Evolutionary conservation across 2,113 vertebrate species (phyloP).

Genomic region (Thermophis baileyi): DNA sequence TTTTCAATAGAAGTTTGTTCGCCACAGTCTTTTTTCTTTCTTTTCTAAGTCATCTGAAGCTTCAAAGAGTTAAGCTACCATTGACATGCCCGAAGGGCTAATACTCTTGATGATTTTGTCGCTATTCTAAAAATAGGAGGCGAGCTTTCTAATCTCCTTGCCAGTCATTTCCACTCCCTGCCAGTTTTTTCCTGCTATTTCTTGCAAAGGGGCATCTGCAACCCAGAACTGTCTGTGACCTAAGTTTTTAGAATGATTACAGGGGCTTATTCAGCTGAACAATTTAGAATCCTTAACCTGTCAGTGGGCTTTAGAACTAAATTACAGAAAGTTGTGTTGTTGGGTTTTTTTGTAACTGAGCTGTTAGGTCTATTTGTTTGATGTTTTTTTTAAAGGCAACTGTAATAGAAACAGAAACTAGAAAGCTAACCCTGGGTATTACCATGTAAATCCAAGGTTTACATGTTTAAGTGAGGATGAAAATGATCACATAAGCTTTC

Average conservation of each 20-base stretch:
- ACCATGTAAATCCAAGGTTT: neutral
- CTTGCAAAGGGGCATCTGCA: conserved; percentile 47
- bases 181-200: conserved; percentile 69
- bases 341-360: neutral
- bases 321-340: neutral
- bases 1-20: neutral
- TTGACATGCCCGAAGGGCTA: conserved; percentile 38
- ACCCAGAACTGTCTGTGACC: conserved; percentile 17
- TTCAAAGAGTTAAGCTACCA: conserved; percentile 43
- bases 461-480: neutral
- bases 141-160: conserved; percentile 64
- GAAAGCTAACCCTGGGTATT: neutral
- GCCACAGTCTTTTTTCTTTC: neutral
- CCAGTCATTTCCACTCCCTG: conserved; percentile 54
- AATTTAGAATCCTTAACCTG: fast-evolving
- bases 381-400: neutral
- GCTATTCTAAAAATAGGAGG: conserved; percentile 63
- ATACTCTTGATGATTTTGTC: conserved; percentile 40
- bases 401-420: neutral
- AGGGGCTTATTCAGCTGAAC: neutral
- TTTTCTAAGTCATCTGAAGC: neutral
- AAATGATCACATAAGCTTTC: neutral
- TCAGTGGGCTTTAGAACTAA: neutral
- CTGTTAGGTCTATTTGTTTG: neutral
- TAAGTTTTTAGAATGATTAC: neutral